Base-by-base conservation (phyloP, 2,113 vertebrate genomes). In the Tetraodon nigroviridis region DNA sequence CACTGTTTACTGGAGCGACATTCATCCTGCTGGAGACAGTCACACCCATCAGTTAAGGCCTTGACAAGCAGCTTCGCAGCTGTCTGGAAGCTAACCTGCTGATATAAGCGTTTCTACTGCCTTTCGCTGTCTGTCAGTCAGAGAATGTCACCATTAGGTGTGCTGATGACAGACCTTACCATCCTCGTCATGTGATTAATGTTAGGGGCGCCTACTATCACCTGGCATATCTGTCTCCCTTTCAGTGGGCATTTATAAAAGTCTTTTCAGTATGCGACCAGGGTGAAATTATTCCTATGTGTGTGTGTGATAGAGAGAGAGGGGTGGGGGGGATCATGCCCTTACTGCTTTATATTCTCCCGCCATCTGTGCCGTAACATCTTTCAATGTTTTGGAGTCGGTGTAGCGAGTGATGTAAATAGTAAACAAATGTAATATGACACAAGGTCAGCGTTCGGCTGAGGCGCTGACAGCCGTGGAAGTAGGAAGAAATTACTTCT, bases 391-490 rank as follows among this genome's bases (percentile, higher is more conserved):
- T 81, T 58, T 48, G 51, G 56, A 75, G 57, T 52, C 55, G 6
- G 55, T 54, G 69, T 46, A 51, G 72, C 73, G 72, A 73, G 64
- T 67, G 66, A 80, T 69, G 69, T 69, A 82, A 83, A 83, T 65
- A 61, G 59, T 79, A 79, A 85, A 85, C 80, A 87, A 87, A 83
- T 75, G 78, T 76, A 57, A 78, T 63, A 64, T 74, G 83, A 83
- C 83, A 80, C 78, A 66, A 70, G 83, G 84, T 84, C 80, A 78
- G 80, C 73, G 57, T 70, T 58, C 10, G 17, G 64, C 62, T 59
- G 68, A 65, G 1, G 72, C 5, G 21, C 64, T 65, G 86, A 84
- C 83, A 84, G 71, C 66, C 17, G 44, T 76, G 75, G 70, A 74
- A 53, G 75, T 50, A 5, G 59, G 57, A 78, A 78, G 75, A 81